Percentiles rank a stretch among this genome's conserved stretches.
These are phyloP conservation scores for Drosophila kohkoa DNA, from an alignment of 1,140 invertebrate species.

Conservation along the genomic window DNA sequence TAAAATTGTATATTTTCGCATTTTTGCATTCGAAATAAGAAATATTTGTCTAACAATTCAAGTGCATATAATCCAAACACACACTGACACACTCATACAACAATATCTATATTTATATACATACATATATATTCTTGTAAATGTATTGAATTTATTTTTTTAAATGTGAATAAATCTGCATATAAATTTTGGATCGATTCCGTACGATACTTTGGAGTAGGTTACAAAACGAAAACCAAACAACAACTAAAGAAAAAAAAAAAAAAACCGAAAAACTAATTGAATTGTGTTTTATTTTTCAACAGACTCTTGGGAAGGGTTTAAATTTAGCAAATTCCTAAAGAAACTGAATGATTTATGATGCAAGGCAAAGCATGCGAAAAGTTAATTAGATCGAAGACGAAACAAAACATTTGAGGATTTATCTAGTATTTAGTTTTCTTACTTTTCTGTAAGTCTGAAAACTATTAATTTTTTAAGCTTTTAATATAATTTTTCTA, in stretches of 20 bases:
- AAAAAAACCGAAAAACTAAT: constrained; percentile 36
- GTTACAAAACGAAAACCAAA: constrained; percentile 40
- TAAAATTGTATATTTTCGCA: constrained; percentile 69
- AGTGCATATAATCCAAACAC: constrained; percentile 39
- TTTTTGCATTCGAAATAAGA: too few relatives aligned
- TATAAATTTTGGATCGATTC: constrained; percentile 74
- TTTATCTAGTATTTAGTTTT: too few relatives aligned
- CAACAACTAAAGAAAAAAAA: not conserved
- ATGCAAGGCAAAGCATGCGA: too few relatives aligned
- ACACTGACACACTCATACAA: constrained; percentile 12
- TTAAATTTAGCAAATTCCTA: not conserved
- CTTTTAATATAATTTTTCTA: too few relatives aligned
- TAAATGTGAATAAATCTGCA: constrained; percentile 70
- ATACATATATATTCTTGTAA: constrained; percentile 73
- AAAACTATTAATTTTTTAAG: too few relatives aligned
- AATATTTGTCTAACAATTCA: constrained; percentile 49
- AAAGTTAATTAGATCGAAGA: too few relatives aligned
- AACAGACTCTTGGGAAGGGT: not conserved
- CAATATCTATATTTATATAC: constrained; percentile 51
- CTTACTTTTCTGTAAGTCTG: too few relatives aligned
- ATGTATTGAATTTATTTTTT: constrained; percentile 75
- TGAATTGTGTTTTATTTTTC: constrained; percentile 38
- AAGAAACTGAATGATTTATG: too few relatives aligned
- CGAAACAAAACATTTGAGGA: too few relatives aligned
- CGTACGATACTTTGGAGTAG: constrained; percentile 48